Base-by-base conservation (phyloP, 2,888 invertebrate species). In the Drymonia ruficornis region DNA sequence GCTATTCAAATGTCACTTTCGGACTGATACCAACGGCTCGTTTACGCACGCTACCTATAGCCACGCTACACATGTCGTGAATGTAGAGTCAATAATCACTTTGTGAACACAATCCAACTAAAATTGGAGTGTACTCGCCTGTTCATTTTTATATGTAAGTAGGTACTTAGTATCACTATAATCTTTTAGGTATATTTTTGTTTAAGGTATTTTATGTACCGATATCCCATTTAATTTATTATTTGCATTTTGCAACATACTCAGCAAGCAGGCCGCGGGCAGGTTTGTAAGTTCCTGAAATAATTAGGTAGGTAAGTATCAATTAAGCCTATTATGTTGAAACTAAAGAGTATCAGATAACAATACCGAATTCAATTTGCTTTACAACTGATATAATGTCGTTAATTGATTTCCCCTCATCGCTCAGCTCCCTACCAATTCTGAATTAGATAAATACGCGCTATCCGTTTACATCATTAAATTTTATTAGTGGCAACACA, bases 401-500 rank as follows among this genome's bases (percentile, higher is more conserved):
- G 70, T 81, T 88, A 87, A 89, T 87, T 87, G 87, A 85, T 88
- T 89, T 86, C 84, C 89, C 89, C 87, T 84, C 84, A 82, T 80
- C 75, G 77, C 72, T 63, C 62, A 67, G 78, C 81, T 80, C 85
- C 83, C 86, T 68, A 74, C 77, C 74, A 80, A 74, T 84, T 74
- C 74, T 67, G 80, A 86, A 82, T 87, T 83, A 88, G 85, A 90
- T 89, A 87, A 87, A 90, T 90, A 89, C 84, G 82, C 84, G 87
- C 86, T 91, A 91, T 91, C 90, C 90, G 89, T 91, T 92, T 91
- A 91, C 90, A 90, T 89, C 90, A 91, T 91, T 91, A 91, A 90
- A 90, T 91, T 91, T 91, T 91, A 92, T 91, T 91, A 90, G 87
- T 84, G 83, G 83, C 83, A 84, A 85, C 79, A 90, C 89, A 91